Percentiles rank a stretch among this genome's conserved stretches.
Conservation (phyloP, 2,113 vertebrate species). For the Aptenodytes patagonicus region DNA sequence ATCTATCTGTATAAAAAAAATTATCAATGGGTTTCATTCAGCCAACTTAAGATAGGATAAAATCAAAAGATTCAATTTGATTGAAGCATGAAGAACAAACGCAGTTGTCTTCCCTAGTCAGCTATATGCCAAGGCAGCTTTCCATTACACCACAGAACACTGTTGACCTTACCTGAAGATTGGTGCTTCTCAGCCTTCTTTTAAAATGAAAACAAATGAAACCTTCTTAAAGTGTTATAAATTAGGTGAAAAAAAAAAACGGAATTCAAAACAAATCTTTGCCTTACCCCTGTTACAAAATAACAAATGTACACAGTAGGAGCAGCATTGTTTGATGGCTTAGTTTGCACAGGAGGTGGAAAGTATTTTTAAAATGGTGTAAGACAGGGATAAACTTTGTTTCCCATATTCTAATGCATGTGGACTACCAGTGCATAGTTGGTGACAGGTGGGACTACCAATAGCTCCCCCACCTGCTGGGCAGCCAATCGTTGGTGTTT, state of each 20-base stretch:
- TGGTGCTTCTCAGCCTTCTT: not conserved
- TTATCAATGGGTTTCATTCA: not conserved
- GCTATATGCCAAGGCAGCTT: not conserved
- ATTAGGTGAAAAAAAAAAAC: rapidly evolving
- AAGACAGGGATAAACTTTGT: not conserved
- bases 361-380: not conserved
- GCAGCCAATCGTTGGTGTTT: slow-evolving; percentile 87
- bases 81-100: not conserved
- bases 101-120: not conserved
- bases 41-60: not conserved
- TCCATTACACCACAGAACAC: not conserved
- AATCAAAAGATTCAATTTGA: not conserved
- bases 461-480: slow-evolving; percentile 81
- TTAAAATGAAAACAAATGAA: slow-evolving; percentile 5
- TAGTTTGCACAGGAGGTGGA: not conserved
- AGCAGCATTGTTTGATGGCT: not conserved
- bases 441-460: slow-evolving; percentile 58
- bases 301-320: not conserved
- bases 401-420: not conserved
- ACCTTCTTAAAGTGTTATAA: not conserved
- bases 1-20: not conserved
- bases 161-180: not conserved
- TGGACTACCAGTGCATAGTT: slow-evolving; percentile 10
- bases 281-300: not conserved
- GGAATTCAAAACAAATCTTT: not conserved